A percentile compares a stretch with the other conserved stretches of the same genome.
phyloP scores from a whole-genome alignment of 2,888 invertebrate species.

The Malthinus flaveolus region DNA sequence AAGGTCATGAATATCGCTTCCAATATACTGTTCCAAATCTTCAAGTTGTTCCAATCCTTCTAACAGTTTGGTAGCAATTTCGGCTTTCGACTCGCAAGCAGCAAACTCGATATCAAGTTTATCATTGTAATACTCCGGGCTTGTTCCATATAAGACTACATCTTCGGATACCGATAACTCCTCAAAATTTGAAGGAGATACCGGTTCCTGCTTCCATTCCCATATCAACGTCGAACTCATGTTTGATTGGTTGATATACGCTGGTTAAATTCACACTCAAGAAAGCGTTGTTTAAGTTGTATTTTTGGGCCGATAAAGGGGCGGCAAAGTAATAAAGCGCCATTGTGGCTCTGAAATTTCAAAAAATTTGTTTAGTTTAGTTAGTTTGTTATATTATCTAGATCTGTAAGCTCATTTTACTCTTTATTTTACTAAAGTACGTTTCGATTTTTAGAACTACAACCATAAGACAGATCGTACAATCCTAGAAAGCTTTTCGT shows the following conservation, averaged over 20 bases:
- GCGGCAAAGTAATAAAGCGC: slow-evolving; percentile 70
- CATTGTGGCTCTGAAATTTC: slow-evolving; percentile 78
- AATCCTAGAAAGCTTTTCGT: no score
- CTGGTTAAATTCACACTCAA: slow-evolving; percentile 24
- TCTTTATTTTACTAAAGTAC: no score
- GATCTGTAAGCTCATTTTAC: no score
- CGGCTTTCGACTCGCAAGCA: slow-evolving; percentile 48
- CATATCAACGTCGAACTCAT: slow-evolving; percentile 47
- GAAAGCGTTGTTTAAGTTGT: slow-evolving; percentile 46
- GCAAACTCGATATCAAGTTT: slow-evolving; percentile 30
- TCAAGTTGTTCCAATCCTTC: slow-evolving; percentile 59
- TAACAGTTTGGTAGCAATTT: slow-evolving; percentile 67
- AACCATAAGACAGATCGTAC: no score
- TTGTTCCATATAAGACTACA: slow-evolving; percentile 46
- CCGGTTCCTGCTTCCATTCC: slow-evolving; percentile 60
- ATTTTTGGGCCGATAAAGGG: slow-evolving; percentile 62
- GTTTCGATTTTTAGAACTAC: no score
- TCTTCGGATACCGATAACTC: slow-evolving; percentile 44
- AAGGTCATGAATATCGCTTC: slow-evolving; percentile 60
- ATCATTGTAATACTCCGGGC: slow-evolving; percentile 46
- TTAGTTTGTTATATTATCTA: no score
- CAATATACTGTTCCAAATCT: slow-evolving; percentile 66
- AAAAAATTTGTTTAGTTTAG: slow-evolving; percentile 22
- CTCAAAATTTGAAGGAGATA: slow-evolving; percentile 56
- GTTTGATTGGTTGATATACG: slow-evolving; percentile 29